Evolutionary conservation across 2,797 vertebrate species (phyloP), one percentile per base, ranked within the genome.

Genomic region (Mormyrus hasselquistii): DNA sequence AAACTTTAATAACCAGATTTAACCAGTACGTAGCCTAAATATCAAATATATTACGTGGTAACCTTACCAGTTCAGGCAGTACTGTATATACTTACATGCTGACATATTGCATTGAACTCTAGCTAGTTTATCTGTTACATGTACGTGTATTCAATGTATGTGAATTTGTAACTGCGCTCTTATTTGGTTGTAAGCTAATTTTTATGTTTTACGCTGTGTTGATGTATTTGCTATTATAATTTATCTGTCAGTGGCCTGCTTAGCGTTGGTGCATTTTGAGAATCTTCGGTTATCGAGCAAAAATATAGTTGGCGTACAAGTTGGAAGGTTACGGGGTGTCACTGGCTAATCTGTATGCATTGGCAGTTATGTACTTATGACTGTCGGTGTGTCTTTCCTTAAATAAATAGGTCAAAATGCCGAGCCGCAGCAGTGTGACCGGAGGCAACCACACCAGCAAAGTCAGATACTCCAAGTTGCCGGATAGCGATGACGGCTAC

Each of bases 401-500:
- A 29, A 62, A 6, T 62, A 59, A 29, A 7, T 52, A 86, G 88
- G 53, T 62, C 19, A 96, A 94, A 94, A 99, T 99, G 98, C 96
- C 97, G 0, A 96, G 97, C 0, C 95, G 98, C 41, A 98, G 95
- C 88, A 94, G 94, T 0, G 94, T 97, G 25, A 92, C 96, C 19
- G 91, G 95, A 92, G 96, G 95, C 49, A 91, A 93, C 29, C 95
- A 97, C 14, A 95, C 91, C 88, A 97, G 95, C 93, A 98, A 97
- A 92, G 97, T 99, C 2, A 97, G 96, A 87, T 99, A 99, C 91
- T 99, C 98, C 76, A 97, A 97, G 91, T 94, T 99, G 57, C 94
- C 98, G 38, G 96, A 95, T 91, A 97, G 97, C 1, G 98, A 99
- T 2, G 98, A 99, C 89, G 98, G 98, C 14, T 99, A 99, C 94